Percentiles rank a stretch among this genome's conserved stretches.
Evolutionary conservation across 1,140 invertebrate genomes (phyloP).

Genomic region (Parasteatoda tepidariorum): DNA sequence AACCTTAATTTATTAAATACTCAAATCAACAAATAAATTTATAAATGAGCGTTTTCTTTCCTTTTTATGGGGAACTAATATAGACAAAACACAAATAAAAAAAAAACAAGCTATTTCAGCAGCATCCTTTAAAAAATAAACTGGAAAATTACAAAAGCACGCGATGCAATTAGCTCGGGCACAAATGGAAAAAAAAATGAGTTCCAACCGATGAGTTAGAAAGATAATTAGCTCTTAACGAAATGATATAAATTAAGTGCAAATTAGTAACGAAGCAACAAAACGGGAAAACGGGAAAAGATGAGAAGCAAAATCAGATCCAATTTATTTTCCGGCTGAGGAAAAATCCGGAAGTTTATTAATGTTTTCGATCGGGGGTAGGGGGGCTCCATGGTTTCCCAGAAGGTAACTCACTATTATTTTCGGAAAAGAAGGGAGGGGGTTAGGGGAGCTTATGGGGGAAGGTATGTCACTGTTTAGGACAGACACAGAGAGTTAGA

Average conservation of each 20-base stretch:
- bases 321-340: conserved; percentile 31
- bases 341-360: conserved; percentile 58
- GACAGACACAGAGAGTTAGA: conserved; percentile 7
- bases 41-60: no score
- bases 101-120: neutral
- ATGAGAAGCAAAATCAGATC: conserved; percentile 41
- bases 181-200: neutral
- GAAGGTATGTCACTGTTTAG: neutral
- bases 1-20: no score
- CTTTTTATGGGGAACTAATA: neutral
- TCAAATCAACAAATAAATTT: no score
- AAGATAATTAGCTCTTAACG: conserved; percentile 44
- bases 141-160: neutral
- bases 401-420: conserved; percentile 41
- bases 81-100: neutral
- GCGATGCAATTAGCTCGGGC: conserved; percentile 13
- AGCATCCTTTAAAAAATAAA: neutral
- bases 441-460: neutral
- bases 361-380: conserved; percentile 51
- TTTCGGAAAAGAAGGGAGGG: conserved; percentile 11
- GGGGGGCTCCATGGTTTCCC: no score
- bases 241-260: conserved; percentile 49
- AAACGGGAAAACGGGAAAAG: conserved; percentile 20
- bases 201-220: neutral
- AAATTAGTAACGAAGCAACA: conserved; percentile 59